phyloP scores from a whole-genome alignment of 2,888 invertebrate species.

The Listrodromus nycthemerus region DNA sequence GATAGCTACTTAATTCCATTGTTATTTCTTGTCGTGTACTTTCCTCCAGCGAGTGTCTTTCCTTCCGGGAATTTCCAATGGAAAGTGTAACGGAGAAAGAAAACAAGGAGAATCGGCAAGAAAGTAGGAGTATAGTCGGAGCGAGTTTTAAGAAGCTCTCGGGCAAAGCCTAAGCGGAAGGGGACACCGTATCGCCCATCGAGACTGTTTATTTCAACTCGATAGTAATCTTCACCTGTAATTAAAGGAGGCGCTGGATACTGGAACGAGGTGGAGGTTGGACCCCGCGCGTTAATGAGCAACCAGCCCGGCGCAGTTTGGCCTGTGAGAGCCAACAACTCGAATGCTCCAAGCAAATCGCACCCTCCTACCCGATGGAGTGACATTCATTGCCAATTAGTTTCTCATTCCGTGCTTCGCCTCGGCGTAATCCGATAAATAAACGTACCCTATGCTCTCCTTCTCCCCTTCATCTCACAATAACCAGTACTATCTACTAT shows the following conservation, averaged over 20 bases:
- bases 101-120: constrained; percentile 4
- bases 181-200: constrained; percentile 58
- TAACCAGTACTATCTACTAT: constrained; percentile 15
- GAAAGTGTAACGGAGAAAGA: constrained; percentile 12
- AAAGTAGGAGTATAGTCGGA: not conserved
- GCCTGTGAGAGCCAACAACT: constrained; percentile 26
- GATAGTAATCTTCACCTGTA: constrained; percentile 67
- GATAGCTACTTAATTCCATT: constrained; percentile 66
- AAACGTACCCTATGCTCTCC: constrained; percentile 21
- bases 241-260: constrained; percentile 61
- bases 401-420: constrained; percentile 54
- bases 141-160: not conserved
- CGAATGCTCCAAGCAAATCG: constrained; percentile 44
- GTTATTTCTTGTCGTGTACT: constrained; percentile 59
- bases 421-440: constrained; percentile 49
- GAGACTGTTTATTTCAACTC: constrained; percentile 66
- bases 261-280: constrained; percentile 46
- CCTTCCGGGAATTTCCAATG: constrained; percentile 19
- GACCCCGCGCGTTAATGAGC: constrained; percentile 63
- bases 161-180: constrained; percentile 23
- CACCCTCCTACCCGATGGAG: constrained; percentile 41
- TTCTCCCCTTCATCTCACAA: not conserved
- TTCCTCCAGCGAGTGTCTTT: constrained; percentile 7
- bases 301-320: constrained; percentile 37
- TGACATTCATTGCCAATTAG: constrained; percentile 67